Evolutionary conservation across 2,113 vertebrate species (phyloP), one percentile per base, ranked within the genome.

Genomic region (Varanus salvator): DNA sequence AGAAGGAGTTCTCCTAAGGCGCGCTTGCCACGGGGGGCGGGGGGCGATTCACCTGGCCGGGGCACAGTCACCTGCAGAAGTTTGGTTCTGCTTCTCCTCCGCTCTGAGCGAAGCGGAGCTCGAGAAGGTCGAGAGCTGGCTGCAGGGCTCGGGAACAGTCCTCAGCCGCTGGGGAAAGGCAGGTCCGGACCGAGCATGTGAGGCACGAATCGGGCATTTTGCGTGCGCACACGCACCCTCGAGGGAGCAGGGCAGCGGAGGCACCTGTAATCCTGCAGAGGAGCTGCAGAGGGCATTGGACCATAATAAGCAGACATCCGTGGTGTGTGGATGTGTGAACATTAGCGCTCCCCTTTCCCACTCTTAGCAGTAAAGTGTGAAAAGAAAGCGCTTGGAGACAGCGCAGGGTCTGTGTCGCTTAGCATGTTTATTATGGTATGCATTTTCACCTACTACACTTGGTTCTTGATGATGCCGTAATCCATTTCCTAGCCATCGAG

Each of bases 191-290:
- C 38, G 38, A 15, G 72, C 27, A 2, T 38, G 85, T 17, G n/a
- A 54, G 50, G 72, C 48, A 15, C 75, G 64, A 29, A 52, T 19
- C 44, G 44, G 78, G 31, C 69, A 64, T 15, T 83, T 84, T 48
- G 87, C 87, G 81, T 80, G 57, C 64, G 34, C 71, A 31, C 23
- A 81, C 86, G 87, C 86, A 82, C 23, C 38, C 71, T 80, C 1
- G 15, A 48, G 60, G 48, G 29, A 2, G 54, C 9, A 4, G 64
- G 71, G 5, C 34, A 85, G 44, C 72, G n/a, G 89, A 87, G 76
- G 38, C 89, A 92, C 93, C 93, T 92, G 93, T n/a, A 52, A 66
- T 85, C 82, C 19, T 8, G 48, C 19, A 38, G 38, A 23, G 25
- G 12, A 12, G 44, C 25, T 76, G 81, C 38, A 60, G 27, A 38